Evolutionary conservation across 2,888 invertebrate genomes (phyloP).

Genomic region (Chalcis sispes): DNA sequence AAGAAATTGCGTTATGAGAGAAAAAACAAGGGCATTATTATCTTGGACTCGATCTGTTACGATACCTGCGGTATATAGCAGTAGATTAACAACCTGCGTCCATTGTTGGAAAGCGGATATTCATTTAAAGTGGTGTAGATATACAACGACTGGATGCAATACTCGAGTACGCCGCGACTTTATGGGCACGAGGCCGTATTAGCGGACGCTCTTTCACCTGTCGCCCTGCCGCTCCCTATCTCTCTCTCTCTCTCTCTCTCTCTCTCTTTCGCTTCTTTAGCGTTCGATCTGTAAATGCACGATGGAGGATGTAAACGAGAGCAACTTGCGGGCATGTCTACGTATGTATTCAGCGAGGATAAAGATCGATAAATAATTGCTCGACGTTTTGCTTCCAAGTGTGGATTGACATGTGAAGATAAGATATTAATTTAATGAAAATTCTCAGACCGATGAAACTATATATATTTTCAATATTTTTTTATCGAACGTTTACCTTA

Average conservation of each 20-base stretch:
- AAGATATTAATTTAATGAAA: too few relatives aligned
- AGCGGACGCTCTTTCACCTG: slow-evolving; percentile 44
- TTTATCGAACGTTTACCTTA: too few relatives aligned
- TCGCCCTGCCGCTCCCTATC: too few relatives aligned
- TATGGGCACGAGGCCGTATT: slow-evolving; percentile 13
- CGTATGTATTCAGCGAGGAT: too few relatives aligned
- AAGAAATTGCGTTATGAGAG: neutral
- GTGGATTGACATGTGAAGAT: too few relatives aligned
- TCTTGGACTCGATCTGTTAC: slow-evolving; percentile 14
- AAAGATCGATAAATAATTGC: too few relatives aligned
- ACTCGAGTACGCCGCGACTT: slow-evolving; percentile 16
- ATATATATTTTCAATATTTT: too few relatives aligned
- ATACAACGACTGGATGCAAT: too few relatives aligned
- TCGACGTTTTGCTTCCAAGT: too few relatives aligned
- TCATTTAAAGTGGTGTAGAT: slow-evolving; percentile 32
- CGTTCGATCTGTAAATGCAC: slow-evolving; percentile 13
- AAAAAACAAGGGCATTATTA: slow-evolving; percentile 21
- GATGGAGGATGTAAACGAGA: slow-evolving; percentile 1
- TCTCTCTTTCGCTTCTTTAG: slow-evolving; percentile 34
- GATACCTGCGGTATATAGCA: slow-evolving; percentile 11
- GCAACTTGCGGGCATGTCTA: too few relatives aligned
- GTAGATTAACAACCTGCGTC: slow-evolving; percentile 3
- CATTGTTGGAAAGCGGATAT: slow-evolving; percentile 53
- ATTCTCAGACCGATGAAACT: too few relatives aligned
- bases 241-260: too few relatives aligned